Evolutionary conservation across 2,113 vertebrate genomes (phyloP), one percentile per base, ranked within the genome.

Genomic region (Pristiophorus japonicus): DNA sequence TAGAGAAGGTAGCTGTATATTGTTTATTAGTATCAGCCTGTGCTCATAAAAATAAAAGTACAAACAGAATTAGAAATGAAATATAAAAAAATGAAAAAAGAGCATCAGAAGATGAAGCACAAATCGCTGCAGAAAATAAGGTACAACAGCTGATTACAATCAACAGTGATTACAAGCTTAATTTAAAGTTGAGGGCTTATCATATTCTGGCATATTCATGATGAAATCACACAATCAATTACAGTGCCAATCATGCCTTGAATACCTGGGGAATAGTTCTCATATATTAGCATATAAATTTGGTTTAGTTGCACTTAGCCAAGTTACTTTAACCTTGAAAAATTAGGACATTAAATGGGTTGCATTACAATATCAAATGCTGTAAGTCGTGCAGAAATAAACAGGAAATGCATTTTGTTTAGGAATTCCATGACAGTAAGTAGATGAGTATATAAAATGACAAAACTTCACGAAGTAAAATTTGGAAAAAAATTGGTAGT

Each of bases 161-260:
- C 88, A 92, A 85, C 81, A 88, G 88, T n/a, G 7, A 63, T 62
- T 38, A 65, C 30, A 63, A 38, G 88, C 88, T 92, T 92, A 92
- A 63, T 92, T 92, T 92, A 92, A 63, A 38, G 59, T 92, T 92
- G 30, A 55, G 85, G 87, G 22, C 87, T 91, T 14, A 91, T 91
- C 55, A 91, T 91, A 59, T 59, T 90, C 27, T 90, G 59, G 88
- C 88, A 91, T 91, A 92, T 92, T 92, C 88, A 92, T 92, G 59
- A 92, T 92, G 34, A 92, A 92, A 92, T 92, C 34, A 92, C 59
- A 63, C 88, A 92, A 92, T 92, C 62, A 81, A 81, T 81, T 81
- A 81, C 78, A 38, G 88, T 92, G 88, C 88, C 88, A 92, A 92
- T 92, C 88, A 92, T 63, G 34, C n/a, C 59, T 38, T 92, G 88